Evolutionary conservation across 2,888 invertebrate species (phyloP), one percentile per base, ranked within the genome.

Genomic region (Tetheella fluctuosa): DNA sequence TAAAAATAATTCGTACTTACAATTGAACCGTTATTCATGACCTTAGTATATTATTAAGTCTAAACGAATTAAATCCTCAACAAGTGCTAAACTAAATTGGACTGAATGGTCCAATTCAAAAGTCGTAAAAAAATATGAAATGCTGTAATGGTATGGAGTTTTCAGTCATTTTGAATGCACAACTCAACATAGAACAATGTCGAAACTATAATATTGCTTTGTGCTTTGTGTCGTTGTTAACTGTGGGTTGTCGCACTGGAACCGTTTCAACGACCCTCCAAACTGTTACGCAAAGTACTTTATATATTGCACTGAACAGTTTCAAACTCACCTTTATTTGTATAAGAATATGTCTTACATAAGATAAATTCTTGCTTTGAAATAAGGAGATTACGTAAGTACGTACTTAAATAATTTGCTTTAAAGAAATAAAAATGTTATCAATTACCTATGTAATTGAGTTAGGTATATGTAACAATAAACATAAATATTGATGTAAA

Each of bases 71-170:
- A 37, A 37, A 12, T 3, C 12, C 12, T 13, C 15, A 37, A 5
- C 37, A 37, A 37, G 15, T 2, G 15, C 4, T 37, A 3, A 15
- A 1, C 37, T 2, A 37, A 15, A 15, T 37, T 34, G 30, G 37
- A 37, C 39, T 5, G 0, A n/a, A 5, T 0, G 0, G 15, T n/a
- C n/a, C n/a, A n/a, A n/a, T n/a, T n/a, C n/a, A n/a, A n/a, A n/a
- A n/a, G n/a, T n/a, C n/a, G n/a, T n/a, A n/a, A 39, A 77, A 79
- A 80, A 77, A 71, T 74, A 64, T 75, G 75, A 77, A 79, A 79
- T 74, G 72, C 69, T 74, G 71, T 73, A 69, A 72, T 62, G 58
- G 63, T 64, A 62, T 61, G 65, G 66, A 64, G 69, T 70, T 73
- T 72, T 68, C 65, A 62, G 62, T 60, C 68, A 63, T 74, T 69